Conservation (phyloP, 23 tunicate genomes). For the Ciona savignyi region DNA sequence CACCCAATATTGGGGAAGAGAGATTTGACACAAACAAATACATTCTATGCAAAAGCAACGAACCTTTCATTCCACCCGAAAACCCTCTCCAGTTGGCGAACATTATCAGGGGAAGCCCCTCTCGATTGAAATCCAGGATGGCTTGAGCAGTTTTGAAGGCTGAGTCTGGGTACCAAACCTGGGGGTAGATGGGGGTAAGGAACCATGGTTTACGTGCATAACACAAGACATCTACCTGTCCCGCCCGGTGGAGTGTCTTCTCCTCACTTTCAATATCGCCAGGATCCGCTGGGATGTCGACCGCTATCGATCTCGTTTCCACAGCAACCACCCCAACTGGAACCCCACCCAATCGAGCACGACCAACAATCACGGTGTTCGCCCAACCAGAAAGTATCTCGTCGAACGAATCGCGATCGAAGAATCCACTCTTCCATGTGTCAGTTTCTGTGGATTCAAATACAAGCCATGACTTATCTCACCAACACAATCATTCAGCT, state of each 20-base stretch:
- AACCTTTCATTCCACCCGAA: slow-evolving; percentile 99
- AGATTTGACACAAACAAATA: too few species aligned
- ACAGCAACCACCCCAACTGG: slow-evolving; percentile 97
- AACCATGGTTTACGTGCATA: too few species aligned
- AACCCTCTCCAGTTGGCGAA: slow-evolving; percentile 99
- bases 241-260: slow-evolving; percentile 82
- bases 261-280: slow-evolving; percentile 95
- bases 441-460: slow-evolving; percentile 40
- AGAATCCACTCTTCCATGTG: slow-evolving; percentile 80
- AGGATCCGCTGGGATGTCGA: slow-evolving; percentile 98
- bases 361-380: slow-evolving; percentile 87
- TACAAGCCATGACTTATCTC: too few species aligned
- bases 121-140: slow-evolving; percentile 85
- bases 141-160: slow-evolving; percentile 99
- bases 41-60: too few species aligned
- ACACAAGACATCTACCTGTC: slow-evolving; percentile 56
- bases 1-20: too few species aligned
- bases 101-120: slow-evolving; percentile 97
- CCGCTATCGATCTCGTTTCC: slow-evolving; percentile 87
- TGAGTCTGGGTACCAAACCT: slow-evolving; percentile 99
- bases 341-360: slow-evolving; percentile 95
- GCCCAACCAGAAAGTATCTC: slow-evolving; percentile 97
- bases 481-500: too few species aligned
- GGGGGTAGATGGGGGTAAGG: background rate
- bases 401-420: slow-evolving; percentile 88